phyloP scores from a whole-genome alignment of 2,797 vertebrate species.

The Ceryle rudis region DNA sequence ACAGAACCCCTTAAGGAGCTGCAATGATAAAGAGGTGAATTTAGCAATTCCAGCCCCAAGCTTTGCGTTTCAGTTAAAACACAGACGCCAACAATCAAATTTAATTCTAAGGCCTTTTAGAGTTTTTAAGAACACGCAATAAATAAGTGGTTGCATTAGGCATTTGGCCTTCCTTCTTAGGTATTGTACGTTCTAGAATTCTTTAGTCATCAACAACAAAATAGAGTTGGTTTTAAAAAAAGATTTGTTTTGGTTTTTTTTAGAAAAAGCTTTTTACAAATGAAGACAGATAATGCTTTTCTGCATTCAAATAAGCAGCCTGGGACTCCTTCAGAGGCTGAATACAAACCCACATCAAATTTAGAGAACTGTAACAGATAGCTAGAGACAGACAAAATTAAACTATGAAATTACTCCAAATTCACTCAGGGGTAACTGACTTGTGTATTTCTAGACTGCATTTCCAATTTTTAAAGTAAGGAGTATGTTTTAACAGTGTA shows the following conservation, averaged over 20 bases:
- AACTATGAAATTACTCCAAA: background rate
- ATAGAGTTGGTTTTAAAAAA: background rate
- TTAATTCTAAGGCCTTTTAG: background rate
- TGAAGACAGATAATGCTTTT: background rate
- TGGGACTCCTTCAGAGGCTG: background rate
- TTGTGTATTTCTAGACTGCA: background rate
- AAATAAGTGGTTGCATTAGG: background rate
- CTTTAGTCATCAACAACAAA: background rate
- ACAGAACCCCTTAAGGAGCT: background rate
- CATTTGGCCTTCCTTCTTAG: background rate
- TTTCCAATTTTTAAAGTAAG: background rate
- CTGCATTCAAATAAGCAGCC: background rate
- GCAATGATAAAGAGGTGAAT: background rate
- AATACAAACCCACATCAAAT: background rate
- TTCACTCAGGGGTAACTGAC: background rate
- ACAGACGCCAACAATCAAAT: background rate
- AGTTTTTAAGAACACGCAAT: background rate
- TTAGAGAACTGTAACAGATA: background rate
- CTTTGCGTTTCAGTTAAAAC: background rate
- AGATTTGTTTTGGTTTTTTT: background rate
- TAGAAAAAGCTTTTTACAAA: background rate
- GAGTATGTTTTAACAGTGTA: background rate
- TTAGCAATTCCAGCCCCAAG: background rate
- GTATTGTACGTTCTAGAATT: background rate
- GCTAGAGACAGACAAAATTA: background rate